Evolutionary conservation across 2,888 invertebrate genomes (phyloP), one percentile per base, ranked within the genome.

Genomic region (Bimastos eiseni): DNA sequence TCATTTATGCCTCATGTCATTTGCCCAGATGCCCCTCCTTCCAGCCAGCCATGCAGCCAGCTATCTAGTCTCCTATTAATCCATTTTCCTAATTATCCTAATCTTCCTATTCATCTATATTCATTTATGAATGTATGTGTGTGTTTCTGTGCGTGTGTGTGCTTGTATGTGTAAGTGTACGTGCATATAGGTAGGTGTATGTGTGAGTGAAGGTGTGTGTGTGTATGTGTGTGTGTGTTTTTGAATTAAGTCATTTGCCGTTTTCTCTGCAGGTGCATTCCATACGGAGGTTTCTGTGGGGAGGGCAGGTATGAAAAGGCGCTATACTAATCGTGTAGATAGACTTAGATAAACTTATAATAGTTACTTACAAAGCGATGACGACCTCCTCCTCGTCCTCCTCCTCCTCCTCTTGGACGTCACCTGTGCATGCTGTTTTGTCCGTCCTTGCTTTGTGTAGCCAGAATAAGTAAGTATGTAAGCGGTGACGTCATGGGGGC

Each of bases 231-330:
- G 13, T 41, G 41, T 41, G 13, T 41, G 41, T 41, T 17, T 41
- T 86, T 34, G 86, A 86, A 5, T 1, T n/a, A 88, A 38, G 38
- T n/a, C 30, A 33, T 38, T 33, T 88, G 24, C 30, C 30, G 21
- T 86, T 88, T 38, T 88, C 36, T 38, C 24, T 30, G 36, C 89
- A 89, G 89, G 89, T 89, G 0, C 34, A 30, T 34, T 89, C 89
- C 24, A 89, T 89, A n/a, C 38, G 89, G 36, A 89, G 44, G 89
- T 44, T 89, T 30, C 44, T 89, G 44, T 38, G 44, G 44, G 89
- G 89, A 34, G 89, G 89, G 37, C 89, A 89, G 89, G 89, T 89
- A 89, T 88, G 88, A 38, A 89, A 34, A 38, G 89, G 89, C 89
- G 34, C 41, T 44, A 41, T 24, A 21, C 24, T 8, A 33, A 38